phyloP scores from a whole-genome alignment of 2,113 vertebrate species.

The Tupaia chinensis region DNA sequence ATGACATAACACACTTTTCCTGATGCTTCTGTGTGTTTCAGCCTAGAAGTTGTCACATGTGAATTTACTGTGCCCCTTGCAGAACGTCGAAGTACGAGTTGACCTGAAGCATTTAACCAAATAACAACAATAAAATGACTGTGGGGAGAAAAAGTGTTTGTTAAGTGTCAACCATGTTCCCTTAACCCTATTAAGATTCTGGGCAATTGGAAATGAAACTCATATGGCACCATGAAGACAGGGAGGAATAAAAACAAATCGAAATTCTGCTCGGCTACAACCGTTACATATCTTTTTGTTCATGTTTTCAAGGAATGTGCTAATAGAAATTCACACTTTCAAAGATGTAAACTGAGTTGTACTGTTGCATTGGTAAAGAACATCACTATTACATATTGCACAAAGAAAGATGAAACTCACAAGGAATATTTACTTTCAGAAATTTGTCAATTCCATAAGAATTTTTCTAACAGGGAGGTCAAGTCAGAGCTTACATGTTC shows the following conservation, averaged over 20 bases:
- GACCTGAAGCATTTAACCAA: slow-evolving; percentile 68
- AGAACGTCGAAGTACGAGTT: slow-evolving; percentile 59
- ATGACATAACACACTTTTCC: slow-evolving; percentile 82
- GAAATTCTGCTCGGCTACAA: slow-evolving; percentile 47
- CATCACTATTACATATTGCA: not conserved
- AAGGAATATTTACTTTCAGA: not conserved
- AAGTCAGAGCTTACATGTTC: not conserved
- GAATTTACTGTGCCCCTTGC: slow-evolving; percentile 70
- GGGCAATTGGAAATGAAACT: slow-evolving; percentile 39
- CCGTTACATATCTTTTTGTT: slow-evolving; percentile 38
- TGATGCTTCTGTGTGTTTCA: slow-evolving; percentile 79
- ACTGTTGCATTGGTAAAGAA: slow-evolving; percentile 32
- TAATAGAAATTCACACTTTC: slow-evolving; percentile 74
- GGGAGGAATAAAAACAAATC: slow-evolving; percentile 40
- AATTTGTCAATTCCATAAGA: not conserved
- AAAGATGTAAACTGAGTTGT: slow-evolving; percentile 36
- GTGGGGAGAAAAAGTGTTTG: not conserved
- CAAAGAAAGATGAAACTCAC: not conserved
- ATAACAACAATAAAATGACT: slow-evolving; percentile 58
- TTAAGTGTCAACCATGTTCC: slow-evolving; percentile 11
- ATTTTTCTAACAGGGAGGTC: not conserved
- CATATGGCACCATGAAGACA: not conserved
- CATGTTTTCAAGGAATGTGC: slow-evolving; percentile 49
- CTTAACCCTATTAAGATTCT: slow-evolving; percentile 33
- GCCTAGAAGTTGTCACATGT: slow-evolving; percentile 76